Percentiles rank a stretch among this genome's conserved stretches.
Evolutionary conservation across 2,113 vertebrate genomes (phyloP).

Genomic region (Hyperoodon ampullatus): DNA sequence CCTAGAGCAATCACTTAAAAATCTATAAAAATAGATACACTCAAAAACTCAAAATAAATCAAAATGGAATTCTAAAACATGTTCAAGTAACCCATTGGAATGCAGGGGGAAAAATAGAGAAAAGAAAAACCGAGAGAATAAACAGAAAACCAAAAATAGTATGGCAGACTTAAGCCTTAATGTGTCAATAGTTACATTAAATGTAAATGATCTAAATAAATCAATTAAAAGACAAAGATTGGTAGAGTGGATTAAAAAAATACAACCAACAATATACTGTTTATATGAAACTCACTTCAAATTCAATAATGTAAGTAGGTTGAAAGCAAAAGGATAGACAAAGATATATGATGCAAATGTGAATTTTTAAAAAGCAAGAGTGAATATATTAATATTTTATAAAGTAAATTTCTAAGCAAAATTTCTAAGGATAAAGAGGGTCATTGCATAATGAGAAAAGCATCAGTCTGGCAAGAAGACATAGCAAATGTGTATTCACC

Average conservation of each 20-base stretch:
- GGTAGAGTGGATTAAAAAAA: not conserved
- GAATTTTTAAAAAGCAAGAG: not conserved
- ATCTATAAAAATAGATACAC: too few relatives aligned
- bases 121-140: too few relatives aligned
- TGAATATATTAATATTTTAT: not conserved
- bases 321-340: not conserved
- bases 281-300: not conserved
- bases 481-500: not conserved
- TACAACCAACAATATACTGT: not conserved
- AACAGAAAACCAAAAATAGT: too few relatives aligned
- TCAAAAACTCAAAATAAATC: too few relatives aligned
- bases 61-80: too few relatives aligned
- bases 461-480: not conserved
- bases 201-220: not conserved
- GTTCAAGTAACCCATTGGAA: too few relatives aligned
- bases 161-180: too few relatives aligned
- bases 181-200: too few relatives aligned
- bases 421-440: not conserved
- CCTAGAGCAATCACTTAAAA: too few relatives aligned
- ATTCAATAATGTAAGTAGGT: not conserved
- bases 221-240: not conserved
- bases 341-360: not conserved
- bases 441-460: not conserved
- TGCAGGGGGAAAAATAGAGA: too few relatives aligned
- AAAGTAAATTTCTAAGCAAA: not conserved